Conservation (phyloP, 2,888 invertebrate species). For the Lucinisca nassula region DNA sequence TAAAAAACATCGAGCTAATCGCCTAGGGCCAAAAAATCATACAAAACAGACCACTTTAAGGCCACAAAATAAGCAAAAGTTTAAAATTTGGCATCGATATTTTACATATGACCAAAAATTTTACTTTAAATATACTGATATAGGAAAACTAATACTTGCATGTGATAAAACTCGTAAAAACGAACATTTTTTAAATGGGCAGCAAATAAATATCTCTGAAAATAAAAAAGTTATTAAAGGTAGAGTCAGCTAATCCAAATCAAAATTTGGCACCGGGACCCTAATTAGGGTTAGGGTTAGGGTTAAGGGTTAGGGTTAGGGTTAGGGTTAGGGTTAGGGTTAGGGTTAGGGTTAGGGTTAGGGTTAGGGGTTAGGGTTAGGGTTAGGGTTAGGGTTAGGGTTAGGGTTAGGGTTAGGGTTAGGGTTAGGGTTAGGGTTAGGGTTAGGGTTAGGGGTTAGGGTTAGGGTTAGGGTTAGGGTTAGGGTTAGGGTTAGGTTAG, state of each 20-base stretch:
- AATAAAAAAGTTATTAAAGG: no score
- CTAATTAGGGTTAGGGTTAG: conserved; percentile 42
- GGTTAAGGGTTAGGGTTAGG: conserved; percentile 57
- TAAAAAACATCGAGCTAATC: no score
- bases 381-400: conserved; percentile 61
- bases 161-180: no score
- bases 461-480: conserved; percentile 56
- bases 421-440: conserved; percentile 47
- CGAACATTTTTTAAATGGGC: no score
- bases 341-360: conserved; percentile 59
- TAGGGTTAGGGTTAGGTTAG: conserved; percentile 49
- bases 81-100: no score
- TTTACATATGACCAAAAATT: no score
- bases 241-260: conserved; percentile 52
- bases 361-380: conserved; percentile 37
- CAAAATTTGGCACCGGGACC: conserved; percentile 50
- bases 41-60: no score
- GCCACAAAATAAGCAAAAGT: no score
- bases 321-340: conserved; percentile 67
- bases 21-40: no score
- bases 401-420: conserved; percentile 63
- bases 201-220: no score
- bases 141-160: no score
- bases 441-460: conserved; percentile 27
- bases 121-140: conserved; percentile 11